Evolutionary conservation across 2,888 invertebrate species (phyloP), one percentile per base, ranked within the genome.

Genomic region (Argynnis bischoffii): DNA sequence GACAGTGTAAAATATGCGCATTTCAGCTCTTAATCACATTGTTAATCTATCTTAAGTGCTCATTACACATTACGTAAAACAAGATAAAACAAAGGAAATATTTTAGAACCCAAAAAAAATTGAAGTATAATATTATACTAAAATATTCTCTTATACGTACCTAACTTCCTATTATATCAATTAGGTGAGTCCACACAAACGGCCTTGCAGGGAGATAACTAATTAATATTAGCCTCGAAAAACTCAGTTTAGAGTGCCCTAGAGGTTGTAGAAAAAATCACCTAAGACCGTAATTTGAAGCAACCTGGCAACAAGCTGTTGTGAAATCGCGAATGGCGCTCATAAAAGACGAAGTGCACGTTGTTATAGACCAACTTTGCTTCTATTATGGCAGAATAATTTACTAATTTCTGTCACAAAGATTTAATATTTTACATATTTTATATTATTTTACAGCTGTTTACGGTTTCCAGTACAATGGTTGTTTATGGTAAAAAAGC

Each of bases 221-320:
- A 78, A 81, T 85, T 81, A 81, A 83, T 83, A 81, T 80, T 78
- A 67, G 72, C 69, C 59, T 72, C 69, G 71, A 41, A 61, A 59
- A 48, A 55, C 50, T 55, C 35, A 18, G 48, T 55, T 55, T 35
- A 55, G 18, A 48, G 54, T 21, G 3, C 55, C 54, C 55, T 21
- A 41, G n/a, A 54, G 21, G 26, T 53, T 55, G 51, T 55, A 41
- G 75, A 77, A 78, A 79, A 81, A 80, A 79, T 78, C 35, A 31
- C 60, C 61, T 48, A 61, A 55, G 60, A 61, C n/a, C 50, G 46
- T 61, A 64, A 67, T 71, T 71, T 71, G 70, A 48, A 64, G 67
- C 65, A 59, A 71, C 56, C 59, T 55, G 53, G 63, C 57, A 59
- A 67, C 64, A 66, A 66, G 66, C 51, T 50, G 61, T 41, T 61